A percentile compares a stretch with the other conserved stretches of the same genome.
Conservation (phyloP, 2,797 vertebrate genomes). For the Chelon labrosus region DNA sequence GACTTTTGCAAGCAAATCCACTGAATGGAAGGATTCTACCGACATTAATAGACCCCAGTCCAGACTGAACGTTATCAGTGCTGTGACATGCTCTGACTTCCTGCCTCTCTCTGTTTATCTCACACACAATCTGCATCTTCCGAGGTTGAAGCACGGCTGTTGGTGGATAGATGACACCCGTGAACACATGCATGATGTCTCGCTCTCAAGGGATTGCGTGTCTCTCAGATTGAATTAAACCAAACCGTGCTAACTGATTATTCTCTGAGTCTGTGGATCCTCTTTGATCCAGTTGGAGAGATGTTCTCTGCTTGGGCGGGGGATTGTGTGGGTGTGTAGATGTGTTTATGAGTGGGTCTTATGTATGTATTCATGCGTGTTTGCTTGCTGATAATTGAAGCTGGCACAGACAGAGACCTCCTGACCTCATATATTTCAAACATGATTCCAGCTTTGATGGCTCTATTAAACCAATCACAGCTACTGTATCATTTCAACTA, state of each 20-base stretch:
- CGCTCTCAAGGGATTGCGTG: slow-evolving; percentile 20
- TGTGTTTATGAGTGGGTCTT: slow-evolving; percentile 1
- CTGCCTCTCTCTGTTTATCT: background rate
- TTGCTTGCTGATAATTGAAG: slow-evolving; percentile 33
- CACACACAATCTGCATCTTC: background rate
- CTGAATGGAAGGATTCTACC: background rate
- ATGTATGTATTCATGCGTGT: slow-evolving; percentile 5
- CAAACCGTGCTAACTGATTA: slow-evolving; percentile 24
- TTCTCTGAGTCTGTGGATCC: slow-evolving; percentile 18
- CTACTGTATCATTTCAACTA: slow-evolving; percentile 5
- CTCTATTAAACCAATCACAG: slow-evolving; percentile 26
- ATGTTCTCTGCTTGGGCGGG: slow-evolving; percentile 20
- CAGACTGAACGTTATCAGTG: background rate
- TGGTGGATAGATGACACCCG: slow-evolving; percentile 13
- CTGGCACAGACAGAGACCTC: slow-evolving; percentile 38
- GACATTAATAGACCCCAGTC: background rate
- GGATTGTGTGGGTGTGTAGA: slow-evolving; percentile 3
- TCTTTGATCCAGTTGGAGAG: slow-evolving; percentile 38
- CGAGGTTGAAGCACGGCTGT: background rate
- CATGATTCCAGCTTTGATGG: slow-evolving; percentile 44
- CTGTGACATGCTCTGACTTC: background rate
- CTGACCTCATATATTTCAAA: slow-evolving; percentile 51
- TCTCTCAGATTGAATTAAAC: slow-evolving; percentile 44
- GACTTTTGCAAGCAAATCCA: background rate
- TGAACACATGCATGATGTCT: slow-evolving; percentile 11